phyloP scores from a whole-genome alignment of 1,140 invertebrate species.

The Limonius californicus region DNA sequence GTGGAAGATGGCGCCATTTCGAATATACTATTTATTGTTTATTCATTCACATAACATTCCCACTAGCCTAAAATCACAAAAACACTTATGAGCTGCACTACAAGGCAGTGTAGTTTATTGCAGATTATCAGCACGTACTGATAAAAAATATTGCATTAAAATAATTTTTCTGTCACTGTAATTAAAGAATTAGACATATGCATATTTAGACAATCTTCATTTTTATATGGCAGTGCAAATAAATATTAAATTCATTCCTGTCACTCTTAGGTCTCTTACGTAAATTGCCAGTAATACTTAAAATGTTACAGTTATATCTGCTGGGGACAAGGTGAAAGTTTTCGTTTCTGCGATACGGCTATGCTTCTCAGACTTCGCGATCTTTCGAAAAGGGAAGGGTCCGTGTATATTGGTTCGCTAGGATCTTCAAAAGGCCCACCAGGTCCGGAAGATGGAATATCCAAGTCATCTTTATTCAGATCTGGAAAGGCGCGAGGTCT shows the following conservation, averaged over 20 bases:
- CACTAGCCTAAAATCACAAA: conserved; percentile 3
- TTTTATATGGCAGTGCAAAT: conserved; percentile 16
- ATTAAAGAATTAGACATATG: neutral
- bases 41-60: neutral
- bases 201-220: no score
- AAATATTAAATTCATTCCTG: conserved; percentile 1
- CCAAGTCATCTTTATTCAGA: conserved; percentile 33
- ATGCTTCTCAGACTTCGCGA: conserved; percentile 61
- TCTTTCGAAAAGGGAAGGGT: conserved; percentile 85
- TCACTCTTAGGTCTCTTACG: neutral
- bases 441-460: conserved; percentile 34
- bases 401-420: conserved; percentile 89
- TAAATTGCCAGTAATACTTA: neutral
- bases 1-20: no score
- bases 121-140: conserved; percentile 7
- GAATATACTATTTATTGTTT: neutral
- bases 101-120: conserved; percentile 31
- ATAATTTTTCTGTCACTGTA: no score
- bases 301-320: neutral
- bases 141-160: neutral
- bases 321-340: neutral
- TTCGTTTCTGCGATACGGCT: conserved; percentile 42
- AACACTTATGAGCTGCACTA: conserved; percentile 2
- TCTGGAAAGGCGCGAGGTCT: conserved; percentile 43
- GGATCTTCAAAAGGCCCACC: conserved; percentile 68